Evolutionary conservation across 30 jellyfish, hydroid and myxozoan genomes (phyloP).

Genomic region (Aurelia sp.): DNA sequence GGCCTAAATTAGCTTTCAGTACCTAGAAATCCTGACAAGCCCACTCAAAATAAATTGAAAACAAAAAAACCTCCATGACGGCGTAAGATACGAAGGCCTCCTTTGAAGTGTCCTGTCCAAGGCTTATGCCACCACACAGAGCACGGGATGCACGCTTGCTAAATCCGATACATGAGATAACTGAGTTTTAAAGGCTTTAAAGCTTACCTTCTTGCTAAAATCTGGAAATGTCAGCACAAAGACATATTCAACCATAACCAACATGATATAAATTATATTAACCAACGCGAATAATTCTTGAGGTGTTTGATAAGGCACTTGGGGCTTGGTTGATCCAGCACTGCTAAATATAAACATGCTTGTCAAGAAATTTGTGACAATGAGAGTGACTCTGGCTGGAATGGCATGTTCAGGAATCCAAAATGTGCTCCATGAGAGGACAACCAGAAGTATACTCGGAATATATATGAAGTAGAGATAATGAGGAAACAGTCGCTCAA

Average conservation of each 20-base stretch:
- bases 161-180: too few species aligned
- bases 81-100: too few species aligned
- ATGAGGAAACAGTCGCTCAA: conserved; percentile 26
- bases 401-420: conserved; percentile 66
- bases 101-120: too few species aligned
- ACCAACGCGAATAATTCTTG: conserved; percentile 37
- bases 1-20: too few species aligned
- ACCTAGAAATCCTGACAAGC: too few species aligned
- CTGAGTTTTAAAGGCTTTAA: too few species aligned
- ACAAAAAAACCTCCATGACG: too few species aligned
- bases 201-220: not conserved
- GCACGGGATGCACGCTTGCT: too few species aligned
- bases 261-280: conserved; percentile 25
- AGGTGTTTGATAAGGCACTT: conserved; percentile 59
- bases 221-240: not conserved
- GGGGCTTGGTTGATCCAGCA: conserved; percentile 23
- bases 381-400: conserved; percentile 74
- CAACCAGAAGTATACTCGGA: conserved; percentile 52
- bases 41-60: too few species aligned
- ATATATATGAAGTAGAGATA: conserved; percentile 46
- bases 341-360: conserved; percentile 46
- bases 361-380: conserved; percentile 69
- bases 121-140: too few species aligned
- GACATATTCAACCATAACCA: conserved; percentile 50
- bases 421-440: conserved; percentile 49